phyloP scores from a whole-genome alignment of 1,140 invertebrate genomes.

The Berghia stephanieae region DNA sequence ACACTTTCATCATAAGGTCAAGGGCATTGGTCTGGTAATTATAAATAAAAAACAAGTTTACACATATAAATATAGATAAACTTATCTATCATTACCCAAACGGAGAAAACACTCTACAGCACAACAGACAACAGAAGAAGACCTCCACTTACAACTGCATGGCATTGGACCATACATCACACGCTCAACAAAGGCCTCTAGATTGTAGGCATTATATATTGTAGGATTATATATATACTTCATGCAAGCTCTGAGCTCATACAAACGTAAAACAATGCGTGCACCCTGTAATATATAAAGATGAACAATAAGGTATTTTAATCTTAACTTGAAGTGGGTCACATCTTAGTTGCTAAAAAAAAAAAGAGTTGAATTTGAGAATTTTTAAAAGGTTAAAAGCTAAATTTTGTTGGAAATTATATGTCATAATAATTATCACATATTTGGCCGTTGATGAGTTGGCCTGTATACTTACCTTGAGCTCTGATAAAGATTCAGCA shows the following conservation, averaged over 20 bases:
- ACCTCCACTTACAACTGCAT: no score
- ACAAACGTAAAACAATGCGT: no score
- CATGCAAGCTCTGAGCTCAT: no score
- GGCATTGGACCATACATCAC: no score
- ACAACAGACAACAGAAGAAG: neutral
- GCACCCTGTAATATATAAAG: no score
- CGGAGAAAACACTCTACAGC: neutral
- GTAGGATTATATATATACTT: no score
- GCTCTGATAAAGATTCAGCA: slow-evolving; percentile 72
- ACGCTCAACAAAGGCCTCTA: no score
- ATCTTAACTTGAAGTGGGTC: neutral
- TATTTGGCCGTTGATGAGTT: neutral
- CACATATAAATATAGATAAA: no score
- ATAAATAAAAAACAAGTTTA: no score
- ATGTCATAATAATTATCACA: neutral
- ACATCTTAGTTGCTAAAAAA: neutral
- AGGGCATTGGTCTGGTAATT: slow-evolving; percentile 71
- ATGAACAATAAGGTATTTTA: no score
- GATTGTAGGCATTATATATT: no score
- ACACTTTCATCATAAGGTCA: slow-evolving; percentile 73
- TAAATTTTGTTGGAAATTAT: neutral
- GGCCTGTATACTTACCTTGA: slow-evolving; percentile 72
- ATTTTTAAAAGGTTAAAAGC: neutral
- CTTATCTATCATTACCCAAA: no score
- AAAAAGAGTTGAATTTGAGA: neutral